Base-by-base conservation (phyloP, 2,888 invertebrate species). In the Listrodromus nycthemerus region DNA sequence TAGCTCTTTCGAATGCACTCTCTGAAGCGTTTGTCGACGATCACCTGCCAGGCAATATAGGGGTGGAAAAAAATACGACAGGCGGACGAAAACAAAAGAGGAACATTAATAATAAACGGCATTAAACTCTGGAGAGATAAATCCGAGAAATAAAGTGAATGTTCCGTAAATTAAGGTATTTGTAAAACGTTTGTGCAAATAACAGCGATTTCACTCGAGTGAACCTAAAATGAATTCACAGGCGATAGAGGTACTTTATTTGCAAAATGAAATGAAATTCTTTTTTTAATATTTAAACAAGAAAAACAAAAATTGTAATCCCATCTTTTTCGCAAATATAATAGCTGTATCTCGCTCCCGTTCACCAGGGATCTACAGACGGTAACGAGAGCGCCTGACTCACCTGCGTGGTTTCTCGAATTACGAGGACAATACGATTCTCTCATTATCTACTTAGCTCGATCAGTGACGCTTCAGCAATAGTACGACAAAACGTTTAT, bases 351-450 rank as follows among this genome's bases (percentile, higher is more conserved):
- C 58, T 13, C 21, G 21, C 6, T n/a, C 41, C 24, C 27, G 27
- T 45, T 7, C 24, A 13, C 3, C 19, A 16, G n/a, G 16, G 58
- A 61, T 58, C 16, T 37, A 21, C 55, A 24, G 21, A 41, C 55
- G 37, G 24, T 71, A 52, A 71, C 33, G 10, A 55, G 21, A 55
- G 3, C 19, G 2, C 24, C 1, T 24, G 37, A 24, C 24, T 41
- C 37, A 55, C 10, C 71, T 16, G 41, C 24, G 55, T 16, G 58
- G 55, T 37, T 58, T 37, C 71, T 71, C 71, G 8, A 55, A 37
- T 71, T 45, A 65, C 58, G 37, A 41, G 41, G 45, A 61, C 33
- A 71, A 58, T 58, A 27, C 41, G 58, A 37, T 24, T 58, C 71
- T 61, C 58, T 41, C 37, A 71, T 71, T 71, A 61, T 58, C 58